Percentiles rank a stretch among this genome's conserved stretches.
phyloP scores from a whole-genome alignment of 2,113 vertebrate species.

The Calyptomena viridis region DNA sequence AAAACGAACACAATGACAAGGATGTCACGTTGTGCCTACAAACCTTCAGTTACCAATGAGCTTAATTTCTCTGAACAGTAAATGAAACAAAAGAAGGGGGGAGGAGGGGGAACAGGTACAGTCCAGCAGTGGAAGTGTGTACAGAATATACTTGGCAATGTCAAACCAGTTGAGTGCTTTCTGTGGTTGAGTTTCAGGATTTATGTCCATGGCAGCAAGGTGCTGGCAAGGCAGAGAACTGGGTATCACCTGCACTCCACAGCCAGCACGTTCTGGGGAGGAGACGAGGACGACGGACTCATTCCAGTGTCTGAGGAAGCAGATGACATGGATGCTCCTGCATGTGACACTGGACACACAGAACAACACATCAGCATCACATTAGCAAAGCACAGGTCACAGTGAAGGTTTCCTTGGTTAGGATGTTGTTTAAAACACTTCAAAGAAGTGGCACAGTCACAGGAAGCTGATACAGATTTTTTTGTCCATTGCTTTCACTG shows the following conservation, averaged over 20 bases:
- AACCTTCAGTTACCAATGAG: constrained; percentile 77
- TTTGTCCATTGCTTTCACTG: not conserved
- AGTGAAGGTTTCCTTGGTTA: not conserved
- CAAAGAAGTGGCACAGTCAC: not conserved
- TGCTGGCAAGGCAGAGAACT: constrained; percentile 76
- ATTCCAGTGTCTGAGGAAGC: constrained; percentile 95
- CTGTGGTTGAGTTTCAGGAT: constrained; percentile 77
- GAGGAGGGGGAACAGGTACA: constrained; percentile 48
- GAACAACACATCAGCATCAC: not conserved
- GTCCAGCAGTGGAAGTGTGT: constrained; percentile 72
- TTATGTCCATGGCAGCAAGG: constrained; percentile 80
- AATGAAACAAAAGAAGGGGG: constrained; percentile 63
- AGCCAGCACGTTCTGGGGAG: constrained; percentile 91
- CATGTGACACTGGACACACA: constrained; percentile 82
- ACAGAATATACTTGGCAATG: constrained; percentile 76
- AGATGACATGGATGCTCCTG: constrained; percentile 93
- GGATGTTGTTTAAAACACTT: not conserved
- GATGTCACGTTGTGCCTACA: constrained; percentile 71
- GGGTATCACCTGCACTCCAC: constrained; percentile 98
- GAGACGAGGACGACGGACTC: constrained; percentile 94
- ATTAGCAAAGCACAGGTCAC: not conserved
- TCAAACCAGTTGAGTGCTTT: constrained; percentile 85
- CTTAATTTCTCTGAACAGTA: constrained; percentile 66
- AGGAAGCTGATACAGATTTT: not conserved
- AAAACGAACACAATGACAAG: constrained; percentile 66